Percentiles rank a stretch among this genome's conserved stretches.
phyloP scores from a whole-genome alignment of 2,113 vertebrate species.

The Lasiurus borealis region DNA sequence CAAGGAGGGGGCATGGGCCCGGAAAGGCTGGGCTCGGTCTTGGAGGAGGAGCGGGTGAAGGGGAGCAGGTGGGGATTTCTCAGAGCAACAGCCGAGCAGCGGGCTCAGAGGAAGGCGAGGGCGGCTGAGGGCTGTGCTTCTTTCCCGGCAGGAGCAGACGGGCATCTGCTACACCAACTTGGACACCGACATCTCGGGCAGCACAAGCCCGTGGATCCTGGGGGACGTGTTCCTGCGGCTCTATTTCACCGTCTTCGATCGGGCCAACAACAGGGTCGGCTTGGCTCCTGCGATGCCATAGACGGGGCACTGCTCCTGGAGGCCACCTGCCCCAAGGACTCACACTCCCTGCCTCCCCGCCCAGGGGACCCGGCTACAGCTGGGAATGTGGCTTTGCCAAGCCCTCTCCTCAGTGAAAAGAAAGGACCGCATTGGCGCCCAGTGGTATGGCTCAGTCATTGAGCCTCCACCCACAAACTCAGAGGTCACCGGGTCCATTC shows the following conservation, averaged over 20 bases:
- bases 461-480: too few relatives aligned
- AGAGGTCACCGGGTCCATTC: too few relatives aligned
- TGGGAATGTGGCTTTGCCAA: not conserved
- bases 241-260: too few relatives aligned
- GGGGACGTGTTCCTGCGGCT: too few relatives aligned
- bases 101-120: too few relatives aligned
- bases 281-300: not conserved
- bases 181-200: not conserved
- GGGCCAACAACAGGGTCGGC: constrained; percentile 47
- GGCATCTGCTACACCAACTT: not conserved
- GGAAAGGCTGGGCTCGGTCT: not conserved
- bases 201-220: too few relatives aligned
- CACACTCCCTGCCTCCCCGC: rapidly evolving
- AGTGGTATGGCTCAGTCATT: too few relatives aligned
- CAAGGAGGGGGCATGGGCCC: not conserved
- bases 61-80: not conserved
- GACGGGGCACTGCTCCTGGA: not conserved
- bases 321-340: not conserved
- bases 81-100: not conserved
- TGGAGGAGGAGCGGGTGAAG: not conserved
- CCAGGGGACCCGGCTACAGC: too few relatives aligned
- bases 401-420: not conserved
- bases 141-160: rapidly evolving
- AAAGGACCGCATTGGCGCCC: not conserved
- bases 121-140: not conserved